Base-by-base conservation (phyloP, 2,113 vertebrate species). In the Cricetomys ansorgei region DNA sequence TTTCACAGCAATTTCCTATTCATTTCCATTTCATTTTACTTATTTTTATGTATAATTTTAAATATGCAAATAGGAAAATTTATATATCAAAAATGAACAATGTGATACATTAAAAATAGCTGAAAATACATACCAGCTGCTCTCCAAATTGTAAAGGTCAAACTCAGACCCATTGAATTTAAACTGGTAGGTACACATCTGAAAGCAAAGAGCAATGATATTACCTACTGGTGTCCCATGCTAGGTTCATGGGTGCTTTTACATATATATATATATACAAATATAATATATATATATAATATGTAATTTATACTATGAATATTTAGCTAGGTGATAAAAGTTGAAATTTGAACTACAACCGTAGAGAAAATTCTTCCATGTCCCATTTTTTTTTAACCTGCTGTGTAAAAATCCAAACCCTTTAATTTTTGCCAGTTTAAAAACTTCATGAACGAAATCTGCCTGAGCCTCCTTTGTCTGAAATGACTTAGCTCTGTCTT, bases 61-160 rank as follows among this genome's bases (percentile, higher is more conserved):
- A 80, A 83, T 57, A 77, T 62, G 70, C 5, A 90, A 3, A 21
- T 37, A 86, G 3, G 72, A 1, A 88, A 4, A 62, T 31, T 19
- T 83, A 43, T 67, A 65, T 34, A 29, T 77, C 2, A 95, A 93
- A 72, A 79, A 3, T 7, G 3, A 93, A 88, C 13, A 83, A 85
- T 43, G 92, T 40, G 3, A 16, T 86, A 31, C 55, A 93, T 94
- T 43, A 80, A 91, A 85, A 88, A 23, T 88, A 55, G 34, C 43
- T 53, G 69, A 85, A 96, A 96, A 53, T 89, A 8, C 97, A 83
- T 98, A 98, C 97, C 97, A 59, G 85, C 29, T 73, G 97, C 0
- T 94, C 88, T 96, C 53, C 85, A 2, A 69, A 94, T 27, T 76
- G 94, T 31, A 65, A 2, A 94, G 21, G n/a, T 31, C n/a, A 97